Evolutionary conservation across 2,113 vertebrate species (phyloP).

Genomic region (Alethe castanea): DNA sequence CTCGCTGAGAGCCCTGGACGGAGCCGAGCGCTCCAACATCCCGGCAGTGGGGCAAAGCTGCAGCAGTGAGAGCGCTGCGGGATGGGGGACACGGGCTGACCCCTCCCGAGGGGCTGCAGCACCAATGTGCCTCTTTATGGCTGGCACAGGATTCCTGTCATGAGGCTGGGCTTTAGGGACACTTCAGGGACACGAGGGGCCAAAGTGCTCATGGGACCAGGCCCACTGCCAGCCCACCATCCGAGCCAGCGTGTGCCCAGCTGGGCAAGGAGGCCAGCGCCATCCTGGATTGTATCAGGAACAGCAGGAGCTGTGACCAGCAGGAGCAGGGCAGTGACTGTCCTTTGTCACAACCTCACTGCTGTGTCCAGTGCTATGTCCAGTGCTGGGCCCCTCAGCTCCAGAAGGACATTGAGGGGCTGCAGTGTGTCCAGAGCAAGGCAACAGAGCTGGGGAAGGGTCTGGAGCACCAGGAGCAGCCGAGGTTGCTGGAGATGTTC

Average conservation of each 20-base stretch:
- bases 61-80: fast-evolving
- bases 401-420: background rate
- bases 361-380: background rate
- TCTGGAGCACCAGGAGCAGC: background rate
- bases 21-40: fast-evolving
- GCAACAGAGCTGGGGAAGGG: background rate
- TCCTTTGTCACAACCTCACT: background rate
- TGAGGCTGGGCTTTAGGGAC: background rate
- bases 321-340: background rate
- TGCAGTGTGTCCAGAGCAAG: background rate
- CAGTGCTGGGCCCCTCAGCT: background rate
- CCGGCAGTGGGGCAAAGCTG: fast-evolving
- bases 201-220: fast-evolving
- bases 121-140: fast-evolving
- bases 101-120: background rate
- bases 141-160: background rate
- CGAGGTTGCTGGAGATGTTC: background rate
- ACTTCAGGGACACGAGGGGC: background rate
- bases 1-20: background rate
- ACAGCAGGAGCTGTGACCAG: background rate
- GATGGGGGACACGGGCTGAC: background rate
- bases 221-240: background rate
- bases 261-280: background rate
- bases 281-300: background rate
- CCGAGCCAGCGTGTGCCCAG: background rate